phyloP scores from a whole-genome alignment of 2,797 vertebrate species.

The Rhinophrynus dorsalis region DNA sequence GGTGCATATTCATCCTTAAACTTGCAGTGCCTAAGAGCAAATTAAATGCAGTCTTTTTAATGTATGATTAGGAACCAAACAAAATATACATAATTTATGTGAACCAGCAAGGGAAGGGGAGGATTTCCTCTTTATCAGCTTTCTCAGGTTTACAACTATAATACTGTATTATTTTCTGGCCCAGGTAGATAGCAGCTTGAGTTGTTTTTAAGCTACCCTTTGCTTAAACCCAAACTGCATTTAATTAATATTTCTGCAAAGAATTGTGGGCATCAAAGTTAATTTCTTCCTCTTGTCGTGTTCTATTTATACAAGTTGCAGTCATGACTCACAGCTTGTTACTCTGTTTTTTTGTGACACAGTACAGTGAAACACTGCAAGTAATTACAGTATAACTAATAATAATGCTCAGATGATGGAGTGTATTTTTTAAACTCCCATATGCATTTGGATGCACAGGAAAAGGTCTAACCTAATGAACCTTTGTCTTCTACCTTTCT shows the following conservation, averaged over 20 bases:
- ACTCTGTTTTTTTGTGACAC: background rate
- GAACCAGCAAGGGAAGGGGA: too few relatives aligned
- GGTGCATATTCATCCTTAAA: too few relatives aligned
- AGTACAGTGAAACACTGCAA: background rate
- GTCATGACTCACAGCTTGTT: slow-evolving; percentile 16
- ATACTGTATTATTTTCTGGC: too few relatives aligned
- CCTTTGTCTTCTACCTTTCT: background rate
- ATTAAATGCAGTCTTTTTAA: too few relatives aligned
- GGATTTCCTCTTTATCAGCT: too few relatives aligned
- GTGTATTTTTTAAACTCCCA: slow-evolving; percentile 14
- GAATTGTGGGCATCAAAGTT: background rate
- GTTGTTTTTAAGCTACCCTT: background rate
- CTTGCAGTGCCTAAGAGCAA: too few relatives aligned
- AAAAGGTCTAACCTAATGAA: slow-evolving; percentile 46
- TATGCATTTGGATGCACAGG: background rate
- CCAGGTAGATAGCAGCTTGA: too few relatives aligned
- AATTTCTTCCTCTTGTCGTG: background rate
- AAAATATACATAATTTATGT: too few relatives aligned
- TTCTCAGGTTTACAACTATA: too few relatives aligned
- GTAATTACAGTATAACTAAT: slow-evolving; percentile 1
- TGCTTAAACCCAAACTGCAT: background rate
- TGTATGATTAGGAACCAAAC: too few relatives aligned
- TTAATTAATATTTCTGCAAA: slow-evolving; percentile 9
- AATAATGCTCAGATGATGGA: background rate
- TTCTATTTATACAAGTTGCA: slow-evolving; percentile 2